phyloP scores from a whole-genome alignment of 1,140 invertebrate genomes.

The Anoplolepis gracilipes region DNA sequence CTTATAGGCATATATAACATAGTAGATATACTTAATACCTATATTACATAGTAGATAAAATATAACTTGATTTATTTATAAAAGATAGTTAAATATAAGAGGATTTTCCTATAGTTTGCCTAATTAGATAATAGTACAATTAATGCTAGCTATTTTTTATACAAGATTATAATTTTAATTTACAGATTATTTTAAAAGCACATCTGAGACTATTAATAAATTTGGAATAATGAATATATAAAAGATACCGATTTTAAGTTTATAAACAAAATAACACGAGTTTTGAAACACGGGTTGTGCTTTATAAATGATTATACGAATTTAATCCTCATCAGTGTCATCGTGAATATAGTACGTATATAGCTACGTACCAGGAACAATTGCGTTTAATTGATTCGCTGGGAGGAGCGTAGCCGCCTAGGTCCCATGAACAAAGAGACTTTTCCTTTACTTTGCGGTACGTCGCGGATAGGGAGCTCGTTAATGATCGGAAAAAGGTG shows the following conservation, averaged over 20 bases:
- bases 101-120: not conserved
- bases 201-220: too few relatives aligned
- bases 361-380: slow-evolving; percentile 21
- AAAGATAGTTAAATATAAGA: too few relatives aligned
- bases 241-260: not conserved
- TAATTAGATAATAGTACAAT: not conserved
- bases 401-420: slow-evolving; percentile 39
- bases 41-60: too few relatives aligned
- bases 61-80: not conserved
- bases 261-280: not conserved
- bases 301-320: not conserved
- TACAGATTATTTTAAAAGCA: not conserved
- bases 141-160: not conserved
- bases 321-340: not conserved
- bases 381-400: slow-evolving; percentile 46
- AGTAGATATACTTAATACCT: too few relatives aligned
- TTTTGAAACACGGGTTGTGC: not conserved
- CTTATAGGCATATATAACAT: not conserved
- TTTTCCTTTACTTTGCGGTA: slow-evolving; percentile 29
- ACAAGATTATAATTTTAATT: not conserved
- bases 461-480: slow-evolving; percentile 50
- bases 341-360: not conserved
- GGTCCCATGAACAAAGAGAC: slow-evolving; percentile 64
- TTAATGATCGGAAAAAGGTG: slow-evolving; percentile 71
- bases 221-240: not conserved